Evolutionary conservation across 2,113 vertebrate species (phyloP), one percentile per base, ranked within the genome.

Genomic region (Sakesphorus luctuosus): DNA sequence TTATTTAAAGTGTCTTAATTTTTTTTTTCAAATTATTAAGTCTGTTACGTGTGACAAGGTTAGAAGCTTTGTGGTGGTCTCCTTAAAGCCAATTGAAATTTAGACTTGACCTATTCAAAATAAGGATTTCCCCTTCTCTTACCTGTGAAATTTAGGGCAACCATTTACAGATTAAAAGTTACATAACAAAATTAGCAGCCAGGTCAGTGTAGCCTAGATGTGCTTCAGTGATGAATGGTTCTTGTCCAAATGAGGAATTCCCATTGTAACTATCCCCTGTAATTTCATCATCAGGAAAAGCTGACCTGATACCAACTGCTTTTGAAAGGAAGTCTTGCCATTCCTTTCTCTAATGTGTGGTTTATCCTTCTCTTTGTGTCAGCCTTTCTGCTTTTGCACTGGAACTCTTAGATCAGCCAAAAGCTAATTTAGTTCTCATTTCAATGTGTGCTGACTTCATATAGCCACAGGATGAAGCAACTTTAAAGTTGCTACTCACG

Each of bases 241-340:
- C 67, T 88, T 87, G 35, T 66, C 56, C 1, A 3, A 26, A 67
- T 59, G 59, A 84, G 49, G 62, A 85, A 23, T 89, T 33, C 55
- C 28, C 24, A 10, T 81, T 84, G 90, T 86, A 43, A 63, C 18
- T 43, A 9, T 68, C 17, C 18, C 18, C 13, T 46, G 49, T 56
- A 72, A 83, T 94, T 93, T 88, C 79, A 73, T 25, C 40, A 47
- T 58, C 67, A 65, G 47, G 58, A 93, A 79, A 91, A 89, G 40
- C 58, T 76, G 66, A 38, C 55, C n/a, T 84, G 84, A 47, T 66
- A 74, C 12, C 40, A 72, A 40, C 62, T 76, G 24, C 74, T 66
- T 31, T 59, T 80, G 66, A 82, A 71, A 52, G 44, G 52, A 72
- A 28, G 23, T 52, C 38, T 73, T 90, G 36, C 63, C 2, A 3